Evolutionary conservation across 2,113 vertebrate species (phyloP), one percentile per base, ranked within the genome.

Genomic region (Cairina moschata): DNA sequence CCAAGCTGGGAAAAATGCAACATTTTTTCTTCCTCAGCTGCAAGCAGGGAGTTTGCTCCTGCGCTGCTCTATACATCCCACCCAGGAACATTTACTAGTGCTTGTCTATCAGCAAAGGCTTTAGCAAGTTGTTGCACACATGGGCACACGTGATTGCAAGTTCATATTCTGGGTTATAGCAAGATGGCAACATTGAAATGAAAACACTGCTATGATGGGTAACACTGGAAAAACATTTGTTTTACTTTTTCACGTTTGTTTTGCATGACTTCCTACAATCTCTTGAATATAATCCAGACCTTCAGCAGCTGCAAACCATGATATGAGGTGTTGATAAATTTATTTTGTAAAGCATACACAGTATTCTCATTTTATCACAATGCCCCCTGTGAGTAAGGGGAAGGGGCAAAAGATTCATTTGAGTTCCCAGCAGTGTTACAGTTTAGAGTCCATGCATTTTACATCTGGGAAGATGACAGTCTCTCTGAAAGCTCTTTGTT

Each of bases 381-480:
- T 94, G 52, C 12, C 52, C 62, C 32, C 65, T 90, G 65, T 88
- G 91, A 96, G 40, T 14, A 4, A 96, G 84, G 32, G 50, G 11
- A 92, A 77, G 44, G 12, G 32, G 67, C 22, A 25, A 87, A 88
- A 88, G 23, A 77, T 69, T 42, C 14, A 1, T 50, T 75, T 55
- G 36, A 58, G 96, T 97, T 96, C 71, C 74, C 85, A 88, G 78
- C 2, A 1, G 60, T 91, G 65, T 93, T 96, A 95, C 89, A 69
- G 31, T 80, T 94, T 74, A 81, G 50, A 76, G 62, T 73, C 83
- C 83, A 66, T 52, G 36, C 13, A 38, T 74, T 88, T 97, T 90
- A 77, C 80, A 74, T 81, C 69, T 96, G 73, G 93, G 79, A 97
- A 90, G 63, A 59, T 86, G 92, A 96, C 95, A 95, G 50, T 96